Evolutionary conservation across 2,797 vertebrate species (phyloP).

Genomic region (Channa striata): DNA sequence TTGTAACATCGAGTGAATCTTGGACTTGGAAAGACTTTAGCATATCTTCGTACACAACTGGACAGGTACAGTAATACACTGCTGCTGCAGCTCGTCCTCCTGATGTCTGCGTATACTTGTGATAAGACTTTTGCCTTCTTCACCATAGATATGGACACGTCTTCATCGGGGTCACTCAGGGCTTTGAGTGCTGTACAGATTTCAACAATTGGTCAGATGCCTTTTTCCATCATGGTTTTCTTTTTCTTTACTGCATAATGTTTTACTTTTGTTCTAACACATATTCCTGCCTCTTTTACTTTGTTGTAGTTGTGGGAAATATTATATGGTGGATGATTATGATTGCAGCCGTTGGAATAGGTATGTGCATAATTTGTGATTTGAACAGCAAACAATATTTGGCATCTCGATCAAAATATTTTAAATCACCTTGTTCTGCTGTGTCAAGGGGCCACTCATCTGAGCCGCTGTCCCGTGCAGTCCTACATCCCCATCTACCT

Average conservation of each 20-base stretch:
- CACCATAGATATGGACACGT: conserved; percentile 23
- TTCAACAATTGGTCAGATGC: conserved; percentile 54
- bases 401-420: background rate
- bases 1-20: background rate
- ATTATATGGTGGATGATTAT: conserved; percentile 77
- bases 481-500: conserved; percentile 74
- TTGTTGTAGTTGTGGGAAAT: conserved; percentile 61
- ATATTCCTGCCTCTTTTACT: background rate
- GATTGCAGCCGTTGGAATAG: conserved; percentile 70
- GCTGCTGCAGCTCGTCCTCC: conserved; percentile 4
- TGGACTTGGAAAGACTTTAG: conserved; percentile 21
- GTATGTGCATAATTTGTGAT: conserved; percentile 44
- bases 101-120: background rate
- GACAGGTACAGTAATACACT: conserved; percentile 42
- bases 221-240: background rate
- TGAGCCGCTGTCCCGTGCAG: conserved; percentile 56
- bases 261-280: background rate
- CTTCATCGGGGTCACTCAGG: conserved; percentile 10
- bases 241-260: background rate
- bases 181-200: conserved; percentile 9
- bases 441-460: conserved; percentile 59
- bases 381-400: background rate
- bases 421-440: background rate
- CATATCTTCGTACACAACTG: conserved; percentile 7
- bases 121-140: conserved; percentile 2